Conservation (phyloP, 2,113 vertebrate species). For the Potamarius usumacintae region DNA sequence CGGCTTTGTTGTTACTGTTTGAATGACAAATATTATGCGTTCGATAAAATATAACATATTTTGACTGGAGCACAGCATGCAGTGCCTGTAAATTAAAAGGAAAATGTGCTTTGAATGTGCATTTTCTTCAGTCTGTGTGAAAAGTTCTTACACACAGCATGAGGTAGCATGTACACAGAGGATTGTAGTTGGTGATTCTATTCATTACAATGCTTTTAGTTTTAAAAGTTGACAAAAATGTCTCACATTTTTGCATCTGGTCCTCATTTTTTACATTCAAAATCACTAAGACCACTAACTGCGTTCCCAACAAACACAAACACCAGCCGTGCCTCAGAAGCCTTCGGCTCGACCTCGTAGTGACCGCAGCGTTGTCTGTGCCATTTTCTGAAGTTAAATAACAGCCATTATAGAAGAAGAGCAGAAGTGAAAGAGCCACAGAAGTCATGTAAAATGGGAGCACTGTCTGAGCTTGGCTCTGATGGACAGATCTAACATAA, state of each 20-base stretch:
- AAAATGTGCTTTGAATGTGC: neutral
- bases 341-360: neutral
- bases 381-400: slow-evolving; percentile 26
- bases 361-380: neutral
- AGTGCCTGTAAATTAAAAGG: neutral
- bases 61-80: slow-evolving; percentile 3
- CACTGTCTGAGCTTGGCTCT: neutral
- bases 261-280: neutral
- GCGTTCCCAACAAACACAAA: neutral
- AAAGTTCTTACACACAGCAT: neutral
- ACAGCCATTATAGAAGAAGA: slow-evolving; percentile 8
- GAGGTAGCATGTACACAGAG: too few relatives aligned
- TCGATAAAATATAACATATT: slow-evolving; percentile 39
- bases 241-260: neutral
- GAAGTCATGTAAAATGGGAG: slow-evolving; percentile 8
- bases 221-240: neutral
- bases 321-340: neutral
- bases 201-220: neutral
- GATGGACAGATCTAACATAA: slow-evolving; percentile 1
- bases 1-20: slow-evolving; percentile 22
- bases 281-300: neutral
- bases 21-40: slow-evolving; percentile 48
- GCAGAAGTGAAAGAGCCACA: slow-evolving; percentile 3
- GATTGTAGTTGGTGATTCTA: too few relatives aligned
- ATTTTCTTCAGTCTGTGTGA: neutral